Evolutionary conservation across 2,797 vertebrate genomes (phyloP).

Genomic region (Petrocephalus sullivani): DNA sequence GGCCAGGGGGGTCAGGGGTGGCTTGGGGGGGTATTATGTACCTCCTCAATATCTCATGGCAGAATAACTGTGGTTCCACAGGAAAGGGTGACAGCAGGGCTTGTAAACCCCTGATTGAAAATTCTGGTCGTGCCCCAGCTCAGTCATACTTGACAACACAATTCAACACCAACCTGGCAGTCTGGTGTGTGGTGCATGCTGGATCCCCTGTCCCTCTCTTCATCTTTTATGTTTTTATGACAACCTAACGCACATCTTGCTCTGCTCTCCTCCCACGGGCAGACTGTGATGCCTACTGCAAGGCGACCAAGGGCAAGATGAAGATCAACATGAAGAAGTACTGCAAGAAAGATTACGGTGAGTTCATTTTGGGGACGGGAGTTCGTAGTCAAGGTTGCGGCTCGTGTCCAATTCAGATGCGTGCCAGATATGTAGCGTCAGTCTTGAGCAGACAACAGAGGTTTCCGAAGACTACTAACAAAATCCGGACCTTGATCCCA

Average conservation of each 20-base stretch:
- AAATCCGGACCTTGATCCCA: neutral
- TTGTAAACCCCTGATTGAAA: slow-evolving; percentile 1
- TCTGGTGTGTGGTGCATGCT: slow-evolving; percentile 10
- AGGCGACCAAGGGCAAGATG: slow-evolving; percentile 93
- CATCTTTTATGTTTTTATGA: neutral
- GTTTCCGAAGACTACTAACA: neutral
- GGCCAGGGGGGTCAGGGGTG: slow-evolving; percentile 53
- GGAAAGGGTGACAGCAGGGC: slow-evolving; percentile 39
- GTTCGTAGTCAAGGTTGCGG: slow-evolving; percentile 20
- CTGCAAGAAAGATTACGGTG: slow-evolving; percentile 98
- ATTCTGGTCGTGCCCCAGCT: neutral
- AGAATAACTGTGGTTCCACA: slow-evolving; percentile 40
- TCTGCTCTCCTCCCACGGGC: slow-evolving; percentile 23
- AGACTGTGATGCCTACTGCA: slow-evolving; percentile 95
- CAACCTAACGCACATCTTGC: neutral
- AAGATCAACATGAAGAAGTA: slow-evolving; percentile 99
- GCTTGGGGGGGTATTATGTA: slow-evolving; percentile 29
- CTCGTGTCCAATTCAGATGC: slow-evolving; percentile 24
- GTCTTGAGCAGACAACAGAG: neutral
- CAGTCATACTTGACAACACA: slow-evolving; percentile 5
- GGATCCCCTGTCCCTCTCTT: neutral
- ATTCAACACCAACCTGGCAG: neutral
- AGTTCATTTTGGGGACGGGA: slow-evolving; percentile 53
- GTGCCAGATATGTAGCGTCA: slow-evolving; percentile 13
- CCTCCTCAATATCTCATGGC: neutral